Base-by-base conservation (phyloP, 35 echinoderm and acorn worm species). In the Holothuria glaberrima region DNA sequence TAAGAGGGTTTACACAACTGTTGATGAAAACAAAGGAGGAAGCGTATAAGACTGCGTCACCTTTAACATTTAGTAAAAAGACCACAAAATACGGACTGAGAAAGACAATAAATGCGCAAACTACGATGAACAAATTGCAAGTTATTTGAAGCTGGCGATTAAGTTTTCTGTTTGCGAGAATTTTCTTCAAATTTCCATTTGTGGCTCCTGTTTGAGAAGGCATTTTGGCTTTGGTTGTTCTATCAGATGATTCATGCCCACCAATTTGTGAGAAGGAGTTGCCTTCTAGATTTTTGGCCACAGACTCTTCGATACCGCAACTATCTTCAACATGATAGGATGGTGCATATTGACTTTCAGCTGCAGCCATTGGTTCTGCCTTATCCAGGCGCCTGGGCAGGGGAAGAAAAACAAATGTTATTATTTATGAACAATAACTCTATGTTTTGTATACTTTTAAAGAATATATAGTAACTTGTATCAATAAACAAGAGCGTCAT, bases 111-210 rank as follows among this genome's bases (percentile, higher is more conserved):
- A 71, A 88, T 9, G 68, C 64, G n/a, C 65, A 68, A n/a, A 88
- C 86, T 10, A 88, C 86, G 65, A 71, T 30, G 69, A 88, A 88
- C 52, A 88, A 71, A 48, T 88, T 88, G 35, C 48, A 69, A 1
- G 86, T 88, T 26, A 88, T 71, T 44, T 71, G 64, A 28, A 88
- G 64, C 69, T 88, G 61, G 0, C 27, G 30, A 13, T 38, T 88
- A 16, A 12, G 44, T 87, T 46, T 68, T 34, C 64, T 10, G 26
- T 50, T 65, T 16, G 4, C 52, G 17, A 52, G 27, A 12, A 25
- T 48, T 19, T 54, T 22, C 1, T 48, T 22, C 5, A 21, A 17
- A 3, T 19, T 24, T n/a, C 50, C 21, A 48, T n/a, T 6, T 24
- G n/a, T 52, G 44, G 6, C 2, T n/a, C 21, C 36, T 28, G 44